These are phyloP conservation scores for Xylota segnis DNA, from an alignment of 2,888 invertebrate genomes.

Conservation along the genomic window DNA sequence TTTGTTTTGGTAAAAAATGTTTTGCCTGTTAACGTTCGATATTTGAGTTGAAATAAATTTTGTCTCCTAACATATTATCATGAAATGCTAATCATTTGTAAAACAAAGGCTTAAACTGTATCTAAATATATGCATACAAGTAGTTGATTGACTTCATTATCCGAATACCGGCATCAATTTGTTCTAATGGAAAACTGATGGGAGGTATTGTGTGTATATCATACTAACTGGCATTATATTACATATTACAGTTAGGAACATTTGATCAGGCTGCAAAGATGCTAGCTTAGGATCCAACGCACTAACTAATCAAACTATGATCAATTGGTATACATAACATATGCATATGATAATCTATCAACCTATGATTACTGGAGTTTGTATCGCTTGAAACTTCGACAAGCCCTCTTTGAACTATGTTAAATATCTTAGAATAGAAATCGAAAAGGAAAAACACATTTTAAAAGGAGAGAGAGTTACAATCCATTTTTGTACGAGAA, in stretches of 20 bases:
- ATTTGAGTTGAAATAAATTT: slow-evolving; percentile 23
- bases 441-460: slow-evolving; percentile 57
- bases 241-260: too few relatives aligned
- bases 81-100: slow-evolving; percentile 7
- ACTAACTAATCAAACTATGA: too few relatives aligned
- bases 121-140: background rate
- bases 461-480: slow-evolving; percentile 57
- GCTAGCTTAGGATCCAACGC: too few relatives aligned
- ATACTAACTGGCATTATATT: too few relatives aligned
- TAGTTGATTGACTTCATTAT: background rate
- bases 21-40: slow-evolving; percentile 24
- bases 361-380: background rate
- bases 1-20: slow-evolving; percentile 8
- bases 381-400: background rate
- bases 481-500: slow-evolving; percentile 40
- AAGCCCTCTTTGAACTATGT: background rate
- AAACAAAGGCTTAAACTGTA: background rate
- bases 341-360: background rate
- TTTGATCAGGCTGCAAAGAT: too few relatives aligned
- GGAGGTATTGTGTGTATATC: too few relatives aligned
- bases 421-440: slow-evolving; percentile 54
- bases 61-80: background rate
- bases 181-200: background rate
- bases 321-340: too few relatives aligned
- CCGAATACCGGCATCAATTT: background rate